Conservation (phyloP, 2,113 vertebrate species). For the Rhinogobius similis region DNA sequence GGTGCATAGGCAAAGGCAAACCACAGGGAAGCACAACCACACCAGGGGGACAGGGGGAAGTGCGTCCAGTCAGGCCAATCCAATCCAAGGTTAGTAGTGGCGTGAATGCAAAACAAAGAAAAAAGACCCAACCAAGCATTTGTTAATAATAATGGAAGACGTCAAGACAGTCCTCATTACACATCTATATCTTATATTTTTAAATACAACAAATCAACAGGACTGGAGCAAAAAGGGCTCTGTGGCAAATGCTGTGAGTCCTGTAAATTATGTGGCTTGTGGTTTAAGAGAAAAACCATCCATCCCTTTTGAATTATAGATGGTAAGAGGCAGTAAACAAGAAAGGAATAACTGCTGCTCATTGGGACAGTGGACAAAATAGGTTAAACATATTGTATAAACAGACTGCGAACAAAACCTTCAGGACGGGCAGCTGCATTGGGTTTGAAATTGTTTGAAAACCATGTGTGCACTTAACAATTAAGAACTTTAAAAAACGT, state of each 20-base stretch:
- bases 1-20: conserved; percentile 76
- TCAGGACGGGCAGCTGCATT: conserved; percentile 10
- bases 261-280: conserved; percentile 21
- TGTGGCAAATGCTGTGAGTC: conserved; percentile 1
- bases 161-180: conserved; percentile 41
- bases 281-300: conserved; percentile 26
- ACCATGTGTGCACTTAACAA: background rate
- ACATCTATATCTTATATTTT: conserved; percentile 31
- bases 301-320: conserved; percentile 52
- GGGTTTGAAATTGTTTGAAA: conserved; percentile 7
- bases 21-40: conserved; percentile 75
- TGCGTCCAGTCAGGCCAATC: conserved; percentile 75
- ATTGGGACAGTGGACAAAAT: conserved; percentile 19
- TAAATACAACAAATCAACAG: background rate
- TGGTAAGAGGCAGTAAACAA: conserved; percentile 38
- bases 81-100: conserved; percentile 76
- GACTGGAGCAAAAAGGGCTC: background rate
- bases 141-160: conserved; percentile 70
- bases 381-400: conserved; percentile 23
- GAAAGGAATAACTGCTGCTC: conserved; percentile 38
- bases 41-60: conserved; percentile 73
- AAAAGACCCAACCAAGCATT: conserved; percentile 66
- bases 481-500: background rate
- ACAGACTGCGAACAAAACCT: conserved; percentile 12
- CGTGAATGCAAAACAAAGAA: conserved; percentile 62